Conservation (phyloP, 2,113 vertebrate species). For the Paralichthys olivaceus region DNA sequence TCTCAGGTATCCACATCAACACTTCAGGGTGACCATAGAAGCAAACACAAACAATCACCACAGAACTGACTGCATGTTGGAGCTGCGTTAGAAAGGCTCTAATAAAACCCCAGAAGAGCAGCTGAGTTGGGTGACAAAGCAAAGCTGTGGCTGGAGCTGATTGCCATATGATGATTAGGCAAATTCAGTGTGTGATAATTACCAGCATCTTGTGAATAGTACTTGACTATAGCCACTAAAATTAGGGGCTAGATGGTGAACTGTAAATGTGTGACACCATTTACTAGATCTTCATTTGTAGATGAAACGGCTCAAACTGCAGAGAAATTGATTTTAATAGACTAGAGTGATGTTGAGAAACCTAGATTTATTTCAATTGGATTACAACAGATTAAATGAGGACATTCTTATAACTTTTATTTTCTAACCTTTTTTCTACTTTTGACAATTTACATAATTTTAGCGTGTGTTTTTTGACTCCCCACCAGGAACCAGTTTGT, state of each 20-base stretch:
- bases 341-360: not conserved
- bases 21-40: constrained; percentile 25
- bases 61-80: not conserved
- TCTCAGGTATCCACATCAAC: constrained; percentile 14
- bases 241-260: not conserved
- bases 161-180: constrained; percentile 1
- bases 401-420: not conserved
- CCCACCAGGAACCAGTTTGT: not conserved
- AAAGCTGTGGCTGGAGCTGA: constrained; percentile 2
- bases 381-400: not conserved
- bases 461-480: not conserved
- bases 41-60: constrained; percentile 37
- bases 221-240: not conserved
- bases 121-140: constrained; percentile 38
- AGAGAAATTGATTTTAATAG: not conserved
- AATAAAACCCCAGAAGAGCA: constrained; percentile 43
- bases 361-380: not conserved
- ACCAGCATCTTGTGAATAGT: constrained; percentile 8
- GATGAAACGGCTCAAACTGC: not conserved
- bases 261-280: not conserved
- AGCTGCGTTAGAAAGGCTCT: constrained; percentile 26
- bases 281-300: not conserved
- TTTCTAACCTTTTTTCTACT: not conserved
- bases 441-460: not conserved
- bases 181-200: constrained; percentile 33